Percentiles rank a stretch among this genome's conserved stretches.
phyloP scores from a whole-genome alignment of 2,888 invertebrate genomes.

The Chloroclystis v-ata region DNA sequence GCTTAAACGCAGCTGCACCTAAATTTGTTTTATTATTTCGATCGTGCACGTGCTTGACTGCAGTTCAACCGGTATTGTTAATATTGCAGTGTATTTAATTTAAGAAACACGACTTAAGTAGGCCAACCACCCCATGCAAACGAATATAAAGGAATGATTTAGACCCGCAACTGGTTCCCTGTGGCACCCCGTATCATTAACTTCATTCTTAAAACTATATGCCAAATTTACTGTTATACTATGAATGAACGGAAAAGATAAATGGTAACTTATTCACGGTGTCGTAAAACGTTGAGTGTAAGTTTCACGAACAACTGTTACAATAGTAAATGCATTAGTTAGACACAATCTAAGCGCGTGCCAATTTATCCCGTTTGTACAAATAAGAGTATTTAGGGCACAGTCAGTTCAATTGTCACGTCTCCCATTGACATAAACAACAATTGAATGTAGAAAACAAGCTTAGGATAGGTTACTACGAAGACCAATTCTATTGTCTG shows the following conservation, averaged over 20 bases:
- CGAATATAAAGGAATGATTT: not conserved
- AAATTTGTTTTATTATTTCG: slow-evolving; percentile 1
- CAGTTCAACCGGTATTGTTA: slow-evolving; percentile 11
- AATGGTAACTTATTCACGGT: not conserved
- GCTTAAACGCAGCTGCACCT: slow-evolving; percentile 38
- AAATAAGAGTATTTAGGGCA: slow-evolving; percentile 3
- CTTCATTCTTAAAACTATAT: not conserved
- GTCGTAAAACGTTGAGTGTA: not conserved
- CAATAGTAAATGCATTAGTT: slow-evolving; percentile 11
- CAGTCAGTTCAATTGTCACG: slow-evolving; percentile 6
- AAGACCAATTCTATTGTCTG: slow-evolving; percentile 9
- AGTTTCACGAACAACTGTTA: not conserved
- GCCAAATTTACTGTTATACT: not conserved
- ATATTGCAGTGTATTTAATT: slow-evolving; percentile 5
- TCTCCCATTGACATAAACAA: not conserved
- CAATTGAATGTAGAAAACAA: not conserved
- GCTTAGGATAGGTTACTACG: not conserved
- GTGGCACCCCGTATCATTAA: not conserved
- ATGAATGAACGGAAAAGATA: not conserved
- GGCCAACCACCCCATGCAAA: slow-evolving; percentile 2
- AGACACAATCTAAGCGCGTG: slow-evolving; percentile 2
- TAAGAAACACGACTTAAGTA: slow-evolving; percentile 2
- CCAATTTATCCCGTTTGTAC: slow-evolving; percentile 6
- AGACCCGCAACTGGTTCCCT: not conserved
- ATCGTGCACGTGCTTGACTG: slow-evolving; percentile 16